A percentile compares a stretch with the other conserved stretches of the same genome.
phyloP scores from a whole-genome alignment of 1,140 invertebrate genomes.

The Paraescarpia echinospica region DNA sequence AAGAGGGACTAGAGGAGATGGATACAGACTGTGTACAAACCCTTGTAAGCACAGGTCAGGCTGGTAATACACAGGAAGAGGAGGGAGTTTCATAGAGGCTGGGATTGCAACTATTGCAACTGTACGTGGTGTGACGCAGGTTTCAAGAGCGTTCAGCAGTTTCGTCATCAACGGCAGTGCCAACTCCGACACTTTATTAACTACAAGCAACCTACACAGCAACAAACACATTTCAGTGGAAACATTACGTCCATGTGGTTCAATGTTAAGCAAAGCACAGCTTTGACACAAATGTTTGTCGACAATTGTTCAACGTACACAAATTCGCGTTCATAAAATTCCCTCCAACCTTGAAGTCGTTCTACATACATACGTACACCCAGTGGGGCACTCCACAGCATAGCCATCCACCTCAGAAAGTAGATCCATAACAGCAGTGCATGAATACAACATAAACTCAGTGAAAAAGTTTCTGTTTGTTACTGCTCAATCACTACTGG shows the following conservation, averaged over 20 bases:
- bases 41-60: not conserved
- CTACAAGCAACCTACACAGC: not conserved
- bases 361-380: not conserved
- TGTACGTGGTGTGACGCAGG: not conserved
- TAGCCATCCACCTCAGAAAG: not conserved
- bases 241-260: not conserved
- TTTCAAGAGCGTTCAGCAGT: not conserved
- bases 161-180: not conserved
- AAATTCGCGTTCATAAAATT: not conserved
- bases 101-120: not conserved
- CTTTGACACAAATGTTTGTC: not conserved
- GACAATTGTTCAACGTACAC: not conserved
- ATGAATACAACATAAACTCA: not conserved
- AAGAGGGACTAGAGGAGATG: not conserved
- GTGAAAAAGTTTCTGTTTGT: not conserved
- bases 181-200: not conserved
- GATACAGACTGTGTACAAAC: not conserved
- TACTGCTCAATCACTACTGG: not conserved
- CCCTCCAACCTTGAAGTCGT: not conserved
- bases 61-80: not conserved
- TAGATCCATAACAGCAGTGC: not conserved
- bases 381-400: not conserved
- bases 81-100: not conserved
- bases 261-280: constrained; percentile 1
- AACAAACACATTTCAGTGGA: not conserved